Evolutionary conservation across 2,888 invertebrate genomes (phyloP).

Genomic region (Pachycephus smyrnensis): DNA sequence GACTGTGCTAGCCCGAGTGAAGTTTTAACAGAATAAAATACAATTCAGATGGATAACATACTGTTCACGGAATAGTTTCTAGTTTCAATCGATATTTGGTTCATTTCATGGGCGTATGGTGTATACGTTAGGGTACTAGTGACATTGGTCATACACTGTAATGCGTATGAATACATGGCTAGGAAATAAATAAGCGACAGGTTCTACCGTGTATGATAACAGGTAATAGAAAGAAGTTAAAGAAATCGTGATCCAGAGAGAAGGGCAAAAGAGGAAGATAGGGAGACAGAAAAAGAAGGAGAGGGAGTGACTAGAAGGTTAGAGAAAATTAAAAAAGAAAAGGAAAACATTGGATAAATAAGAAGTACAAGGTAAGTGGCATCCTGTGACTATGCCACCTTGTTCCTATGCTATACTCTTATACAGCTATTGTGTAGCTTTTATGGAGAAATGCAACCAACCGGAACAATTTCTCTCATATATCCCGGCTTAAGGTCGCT

Average conservation of each 20-base stretch:
- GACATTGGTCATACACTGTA: neutral
- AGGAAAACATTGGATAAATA: constrained; percentile 4
- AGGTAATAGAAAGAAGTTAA: neutral
- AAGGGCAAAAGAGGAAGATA: neutral
- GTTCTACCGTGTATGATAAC: neutral
- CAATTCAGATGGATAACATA: neutral
- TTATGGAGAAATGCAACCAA: neutral
- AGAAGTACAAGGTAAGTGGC: constrained; percentile 4
- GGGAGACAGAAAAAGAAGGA: neutral
- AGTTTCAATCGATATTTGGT: neutral
- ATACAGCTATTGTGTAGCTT: neutral
- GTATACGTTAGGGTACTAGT: neutral
- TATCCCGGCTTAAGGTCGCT: neutral
- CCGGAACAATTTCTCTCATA: constrained; percentile 2
- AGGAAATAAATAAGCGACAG: neutral
- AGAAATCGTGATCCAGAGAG: neutral
- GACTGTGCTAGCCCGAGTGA: neutral
- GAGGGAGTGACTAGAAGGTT: neutral
- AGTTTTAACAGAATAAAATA: neutral
- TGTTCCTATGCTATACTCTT: neutral
- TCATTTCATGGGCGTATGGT: neutral
- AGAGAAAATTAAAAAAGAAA: constrained; percentile 9
- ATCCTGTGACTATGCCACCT: neutral
- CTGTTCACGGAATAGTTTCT: neutral
- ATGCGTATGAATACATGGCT: neutral